Conservation (phyloP, 1,140 invertebrate genomes). For the Kradibia gibbosae region DNA sequence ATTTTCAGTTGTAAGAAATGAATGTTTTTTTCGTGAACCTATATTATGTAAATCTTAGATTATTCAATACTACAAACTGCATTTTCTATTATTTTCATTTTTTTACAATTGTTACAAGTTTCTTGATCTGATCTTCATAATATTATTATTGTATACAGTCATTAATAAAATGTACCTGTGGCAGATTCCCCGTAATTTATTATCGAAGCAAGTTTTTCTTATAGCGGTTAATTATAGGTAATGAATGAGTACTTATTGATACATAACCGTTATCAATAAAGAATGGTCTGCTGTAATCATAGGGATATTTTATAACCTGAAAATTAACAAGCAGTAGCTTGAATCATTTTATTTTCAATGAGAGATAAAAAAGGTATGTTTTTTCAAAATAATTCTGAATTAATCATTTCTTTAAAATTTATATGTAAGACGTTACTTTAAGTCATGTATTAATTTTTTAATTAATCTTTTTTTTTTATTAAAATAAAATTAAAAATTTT, state of each 20-base stretch:
- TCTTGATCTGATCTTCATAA: not conserved
- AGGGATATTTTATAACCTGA: not conserved
- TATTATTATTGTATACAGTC: not conserved
- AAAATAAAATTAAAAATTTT: not conserved
- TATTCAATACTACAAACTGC: not conserved
- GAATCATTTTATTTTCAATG: not conserved
- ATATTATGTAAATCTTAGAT: too few relatives aligned
- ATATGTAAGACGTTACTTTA: not conserved
- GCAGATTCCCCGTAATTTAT: not conserved
- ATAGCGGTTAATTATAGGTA: not conserved
- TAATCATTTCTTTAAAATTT: not conserved
- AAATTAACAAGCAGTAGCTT: not conserved
- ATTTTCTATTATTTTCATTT: not conserved
- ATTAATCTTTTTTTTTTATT: too few relatives aligned
- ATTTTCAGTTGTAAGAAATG: too few relatives aligned
- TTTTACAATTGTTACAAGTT: not conserved
- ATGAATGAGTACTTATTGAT: not conserved
- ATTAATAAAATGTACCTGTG: not conserved
- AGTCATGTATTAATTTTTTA: too few relatives aligned
- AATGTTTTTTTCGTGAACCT: too few relatives aligned
- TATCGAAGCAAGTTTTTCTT: slow-evolving; percentile 12
- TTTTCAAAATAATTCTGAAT: not conserved
- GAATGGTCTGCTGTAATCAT: not conserved
- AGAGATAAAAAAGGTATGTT: slow-evolving; percentile 34
- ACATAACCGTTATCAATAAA: not conserved